Conservation (phyloP, 2,113 vertebrate genomes). For the Odontesthes bonariensis region DNA sequence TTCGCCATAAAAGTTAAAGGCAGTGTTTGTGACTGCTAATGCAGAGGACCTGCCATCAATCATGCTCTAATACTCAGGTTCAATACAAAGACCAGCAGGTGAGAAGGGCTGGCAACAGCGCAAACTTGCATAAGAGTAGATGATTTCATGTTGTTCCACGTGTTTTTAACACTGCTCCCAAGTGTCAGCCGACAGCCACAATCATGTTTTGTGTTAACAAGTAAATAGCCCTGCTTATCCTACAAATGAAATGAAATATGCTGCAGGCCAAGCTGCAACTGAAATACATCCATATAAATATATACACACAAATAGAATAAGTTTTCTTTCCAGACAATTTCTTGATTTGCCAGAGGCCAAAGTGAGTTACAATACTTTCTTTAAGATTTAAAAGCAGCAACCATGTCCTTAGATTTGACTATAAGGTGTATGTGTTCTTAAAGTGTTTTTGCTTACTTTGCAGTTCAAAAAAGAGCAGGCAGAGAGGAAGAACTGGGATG, state of each 20-base stretch:
- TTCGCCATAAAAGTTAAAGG: too few relatives aligned
- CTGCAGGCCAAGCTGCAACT: too few relatives aligned
- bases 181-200: not conserved
- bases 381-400: not conserved
- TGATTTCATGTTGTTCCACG: not conserved
- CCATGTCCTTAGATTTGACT: not conserved
- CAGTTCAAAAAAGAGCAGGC: constrained; percentile 83
- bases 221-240: too few relatives aligned
- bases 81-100: not conserved
- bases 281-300: too few relatives aligned
- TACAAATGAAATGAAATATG: too few relatives aligned
- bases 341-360: too few relatives aligned
- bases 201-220: too few relatives aligned
- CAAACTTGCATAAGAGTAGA: not conserved
- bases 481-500: constrained; percentile 97
- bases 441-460: constrained; percentile 39
- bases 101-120: not conserved
- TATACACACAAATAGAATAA: too few relatives aligned
- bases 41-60: too few relatives aligned
- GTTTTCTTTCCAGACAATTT: too few relatives aligned
- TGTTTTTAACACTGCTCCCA: not conserved
- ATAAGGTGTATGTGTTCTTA: not conserved
- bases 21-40: too few relatives aligned
- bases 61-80: not conserved
- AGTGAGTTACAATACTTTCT: too few relatives aligned